Percentiles rank a stretch among this genome's conserved stretches.
phyloP scores from a whole-genome alignment of 2,113 vertebrate species.

The Tetrax tetrax region DNA sequence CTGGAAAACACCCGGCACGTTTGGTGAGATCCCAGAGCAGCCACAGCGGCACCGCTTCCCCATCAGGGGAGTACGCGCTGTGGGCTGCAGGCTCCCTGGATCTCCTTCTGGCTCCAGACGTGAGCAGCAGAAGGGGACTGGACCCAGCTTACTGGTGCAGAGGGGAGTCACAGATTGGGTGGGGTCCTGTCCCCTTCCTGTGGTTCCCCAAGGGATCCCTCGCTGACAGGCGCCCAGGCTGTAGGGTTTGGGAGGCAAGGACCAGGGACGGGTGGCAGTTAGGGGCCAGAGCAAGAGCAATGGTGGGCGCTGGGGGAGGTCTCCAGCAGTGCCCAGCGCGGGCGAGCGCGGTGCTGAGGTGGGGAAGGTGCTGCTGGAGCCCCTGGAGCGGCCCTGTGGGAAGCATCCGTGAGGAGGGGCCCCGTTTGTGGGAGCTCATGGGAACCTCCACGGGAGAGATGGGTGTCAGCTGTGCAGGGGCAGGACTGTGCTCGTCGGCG shows the following conservation, averaged over 20 bases:
- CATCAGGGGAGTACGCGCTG: not conserved
- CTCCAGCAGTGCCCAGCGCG: not conserved
- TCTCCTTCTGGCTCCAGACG: not conserved
- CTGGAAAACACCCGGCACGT: not conserved
- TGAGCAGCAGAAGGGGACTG: not conserved
- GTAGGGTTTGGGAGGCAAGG: no score
- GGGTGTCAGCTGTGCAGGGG: rapidly evolving
- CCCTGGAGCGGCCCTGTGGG: rapidly evolving
- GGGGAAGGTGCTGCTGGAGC: not conserved
- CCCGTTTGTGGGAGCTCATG: not conserved
- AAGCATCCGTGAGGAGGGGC: not conserved
- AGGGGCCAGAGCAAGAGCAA: not conserved
- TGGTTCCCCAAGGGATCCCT: not conserved
- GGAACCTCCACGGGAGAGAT: not conserved
- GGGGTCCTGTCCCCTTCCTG: not conserved
- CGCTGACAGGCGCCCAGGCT: no score
- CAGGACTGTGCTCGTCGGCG: rapidly evolving
- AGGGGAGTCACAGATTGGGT: no score
- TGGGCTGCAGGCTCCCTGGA: not conserved
- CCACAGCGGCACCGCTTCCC: rapidly evolving
- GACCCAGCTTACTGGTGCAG: not conserved
- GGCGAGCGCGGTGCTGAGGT: not conserved
- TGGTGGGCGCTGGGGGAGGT: not conserved
- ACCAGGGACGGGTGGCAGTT: not conserved
- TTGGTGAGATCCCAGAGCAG: not conserved